Conservation (phyloP, 2,888 invertebrate species). For the Chamaedrilus cognettii region DNA sequence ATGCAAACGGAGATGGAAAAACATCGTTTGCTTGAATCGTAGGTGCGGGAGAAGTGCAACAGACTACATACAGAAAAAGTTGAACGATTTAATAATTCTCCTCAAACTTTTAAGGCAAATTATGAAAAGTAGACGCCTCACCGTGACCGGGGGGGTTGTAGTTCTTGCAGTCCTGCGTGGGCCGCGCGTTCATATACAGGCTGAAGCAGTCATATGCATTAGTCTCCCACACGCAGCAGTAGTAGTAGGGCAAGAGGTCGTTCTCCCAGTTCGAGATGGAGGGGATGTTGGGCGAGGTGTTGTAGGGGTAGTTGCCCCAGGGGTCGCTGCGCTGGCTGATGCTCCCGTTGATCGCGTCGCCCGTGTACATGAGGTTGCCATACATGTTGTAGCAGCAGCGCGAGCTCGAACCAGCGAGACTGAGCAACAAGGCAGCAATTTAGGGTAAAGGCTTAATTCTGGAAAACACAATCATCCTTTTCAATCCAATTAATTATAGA, state of each 20-base stretch:
- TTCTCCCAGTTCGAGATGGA: constrained; percentile 15
- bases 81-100: neutral
- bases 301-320: constrained; percentile 9
- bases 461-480: no score
- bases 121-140: neutral
- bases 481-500: no score
- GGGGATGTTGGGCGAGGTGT: constrained; percentile 4
- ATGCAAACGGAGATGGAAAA: neutral
- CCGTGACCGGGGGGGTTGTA: constrained; percentile 13
- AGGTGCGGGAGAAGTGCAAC: no score
- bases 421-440: neutral
- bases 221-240: constrained; percentile 15
- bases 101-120: neutral
- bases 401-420: neutral
- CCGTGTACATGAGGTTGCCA: constrained; percentile 20
- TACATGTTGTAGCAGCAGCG: constrained; percentile 14
- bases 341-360: constrained; percentile 13
- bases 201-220: constrained; percentile 12
- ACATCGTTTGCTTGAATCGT: no score
- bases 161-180: constrained; percentile 15
- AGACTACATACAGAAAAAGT: neutral
- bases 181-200: neutral
- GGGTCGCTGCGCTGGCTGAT: neutral
- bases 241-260: constrained; percentile 16
- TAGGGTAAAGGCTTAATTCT: no score